Percentiles rank a stretch among this genome's conserved stretches.
phyloP scores from a whole-genome alignment of 2,797 vertebrate species.

The Capromys pilorides region DNA sequence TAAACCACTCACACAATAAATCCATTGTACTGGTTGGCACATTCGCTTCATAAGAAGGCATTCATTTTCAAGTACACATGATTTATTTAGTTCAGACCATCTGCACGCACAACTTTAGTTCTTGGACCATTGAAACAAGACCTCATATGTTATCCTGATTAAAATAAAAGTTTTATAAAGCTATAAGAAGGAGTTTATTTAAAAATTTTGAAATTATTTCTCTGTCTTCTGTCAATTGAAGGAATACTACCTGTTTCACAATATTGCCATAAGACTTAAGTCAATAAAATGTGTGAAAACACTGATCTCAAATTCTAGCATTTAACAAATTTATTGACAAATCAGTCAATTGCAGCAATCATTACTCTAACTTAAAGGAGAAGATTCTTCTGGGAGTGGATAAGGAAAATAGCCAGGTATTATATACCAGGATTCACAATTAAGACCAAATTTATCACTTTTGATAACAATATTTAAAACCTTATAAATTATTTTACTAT shows the following conservation, averaged over 20 bases:
- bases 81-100: constrained; percentile 67
- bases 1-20: constrained; percentile 62
- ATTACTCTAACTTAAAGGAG: constrained; percentile 26
- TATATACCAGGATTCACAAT: constrained; percentile 4
- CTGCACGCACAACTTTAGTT: constrained; percentile 6
- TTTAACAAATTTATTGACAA: constrained; percentile 6
- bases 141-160: constrained; percentile 49
- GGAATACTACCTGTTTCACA: background rate
- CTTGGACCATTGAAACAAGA: constrained; percentile 51
- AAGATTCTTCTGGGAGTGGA: background rate
- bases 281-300: constrained; percentile 39
- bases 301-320: background rate
- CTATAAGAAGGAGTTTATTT: constrained; percentile 21
- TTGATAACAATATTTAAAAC: background rate
- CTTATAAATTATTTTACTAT: constrained; percentile 51
- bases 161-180: constrained; percentile 57
- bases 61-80: constrained; percentile 54
- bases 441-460: constrained; percentile 51
- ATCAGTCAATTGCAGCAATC: background rate
- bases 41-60: constrained; percentile 33
- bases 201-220: constrained; percentile 35
- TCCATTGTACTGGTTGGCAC: background rate
- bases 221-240: constrained; percentile 48
- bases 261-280: background rate
- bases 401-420: constrained; percentile 12